phyloP scores from a whole-genome alignment of 2,113 vertebrate genomes.

The Epinephelus cyanopodus region DNA sequence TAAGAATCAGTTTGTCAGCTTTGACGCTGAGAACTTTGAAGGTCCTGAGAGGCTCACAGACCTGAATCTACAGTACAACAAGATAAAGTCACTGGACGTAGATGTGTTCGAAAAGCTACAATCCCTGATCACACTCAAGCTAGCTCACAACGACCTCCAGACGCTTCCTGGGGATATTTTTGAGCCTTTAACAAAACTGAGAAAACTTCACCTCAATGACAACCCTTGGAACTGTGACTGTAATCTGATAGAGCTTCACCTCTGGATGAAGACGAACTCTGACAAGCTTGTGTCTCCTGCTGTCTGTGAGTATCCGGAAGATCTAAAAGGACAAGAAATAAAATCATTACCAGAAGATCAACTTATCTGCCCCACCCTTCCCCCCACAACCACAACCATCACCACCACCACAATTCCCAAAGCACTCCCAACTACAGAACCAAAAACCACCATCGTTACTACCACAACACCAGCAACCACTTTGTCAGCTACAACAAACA shows the following conservation, averaged over 20 bases:
- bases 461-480: slow-evolving; percentile 24
- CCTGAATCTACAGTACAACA: slow-evolving; percentile 81
- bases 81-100: slow-evolving; percentile 70
- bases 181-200: slow-evolving; percentile 73
- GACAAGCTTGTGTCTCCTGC: slow-evolving; percentile 62
- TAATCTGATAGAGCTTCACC: slow-evolving; percentile 76
- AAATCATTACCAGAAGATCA: slow-evolving; percentile 63
- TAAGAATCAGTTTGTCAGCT: slow-evolving; percentile 77
- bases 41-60: slow-evolving; percentile 80
- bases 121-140: slow-evolving; percentile 77
- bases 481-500: neutral
- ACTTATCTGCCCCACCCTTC: slow-evolving; percentile 77
- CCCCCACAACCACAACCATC: slow-evolving; percentile 33
- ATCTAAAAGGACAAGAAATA: slow-evolving; percentile 72
- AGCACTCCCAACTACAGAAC: neutral
- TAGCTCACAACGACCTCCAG: slow-evolving; percentile 76
- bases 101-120: slow-evolving; percentile 75
- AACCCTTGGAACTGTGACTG: slow-evolving; percentile 91
- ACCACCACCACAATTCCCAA: neutral
- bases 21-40: slow-evolving; percentile 79
- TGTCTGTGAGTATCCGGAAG: slow-evolving; percentile 77
- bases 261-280: slow-evolving; percentile 74
- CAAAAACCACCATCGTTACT: slow-evolving; percentile 3
- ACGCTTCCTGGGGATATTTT: slow-evolving; percentile 75
- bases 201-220: slow-evolving; percentile 75